Percentiles rank a stretch among this genome's conserved stretches.
Evolutionary conservation across 2,888 invertebrate genomes (phyloP).

Genomic region (Thecocarcelia acutangulata): DNA sequence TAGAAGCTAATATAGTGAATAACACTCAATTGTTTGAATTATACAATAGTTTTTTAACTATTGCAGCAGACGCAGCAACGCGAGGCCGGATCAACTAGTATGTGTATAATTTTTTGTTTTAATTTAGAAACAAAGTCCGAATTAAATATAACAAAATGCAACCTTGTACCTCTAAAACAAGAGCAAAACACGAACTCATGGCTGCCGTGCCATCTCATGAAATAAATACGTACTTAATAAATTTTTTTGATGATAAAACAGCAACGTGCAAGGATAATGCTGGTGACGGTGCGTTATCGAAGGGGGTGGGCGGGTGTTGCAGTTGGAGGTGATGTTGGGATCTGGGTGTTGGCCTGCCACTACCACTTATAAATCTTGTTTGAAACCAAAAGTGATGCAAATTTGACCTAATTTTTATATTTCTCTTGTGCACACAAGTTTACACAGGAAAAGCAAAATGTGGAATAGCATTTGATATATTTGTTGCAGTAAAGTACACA

Average conservation of each 20-base stretch:
- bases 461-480: slow-evolving; percentile 25
- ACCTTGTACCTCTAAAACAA: slow-evolving; percentile 12
- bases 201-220: not conserved
- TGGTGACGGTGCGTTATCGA: not conserved
- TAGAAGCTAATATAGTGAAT: too few species aligned
- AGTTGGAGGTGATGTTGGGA: not conserved
- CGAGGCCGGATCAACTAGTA: too few species aligned
- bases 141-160: too few species aligned
- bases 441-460: slow-evolving; percentile 20
- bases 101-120: too few species aligned
- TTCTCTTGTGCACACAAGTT: slow-evolving; percentile 43
- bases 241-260: slow-evolving; percentile 1
- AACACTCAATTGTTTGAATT: too few species aligned
- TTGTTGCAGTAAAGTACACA: slow-evolving; percentile 13
- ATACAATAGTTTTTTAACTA: too few species aligned
- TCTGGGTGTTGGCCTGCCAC: slow-evolving; percentile 32
- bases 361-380: slow-evolving; percentile 33
- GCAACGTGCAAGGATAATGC: not conserved
- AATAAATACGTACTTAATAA: slow-evolving; percentile 18
- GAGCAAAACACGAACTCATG: not conserved
- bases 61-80: too few species aligned
- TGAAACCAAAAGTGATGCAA: slow-evolving; percentile 67
- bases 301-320: not conserved
- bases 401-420: slow-evolving; percentile 69
- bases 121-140: too few species aligned